These are phyloP conservation scores for Oryzaephilus surinamensis DNA, from an alignment of 1,140 invertebrate species.

Conservation along the genomic window DNA sequence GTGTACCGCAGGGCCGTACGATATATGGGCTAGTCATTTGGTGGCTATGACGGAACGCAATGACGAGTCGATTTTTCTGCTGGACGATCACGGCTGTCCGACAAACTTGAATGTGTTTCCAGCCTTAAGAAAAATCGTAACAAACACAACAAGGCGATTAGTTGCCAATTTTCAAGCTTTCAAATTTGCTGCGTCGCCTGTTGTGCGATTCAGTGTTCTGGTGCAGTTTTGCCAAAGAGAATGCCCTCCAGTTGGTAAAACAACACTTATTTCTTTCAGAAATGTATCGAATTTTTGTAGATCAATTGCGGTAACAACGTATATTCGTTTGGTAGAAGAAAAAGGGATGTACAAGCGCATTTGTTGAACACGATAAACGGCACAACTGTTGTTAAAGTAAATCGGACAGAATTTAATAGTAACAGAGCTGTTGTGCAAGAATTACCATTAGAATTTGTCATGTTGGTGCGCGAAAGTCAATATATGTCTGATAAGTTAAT, in stretches of 20 bases:
- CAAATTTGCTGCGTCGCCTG: slow-evolving; percentile 39
- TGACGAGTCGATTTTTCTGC: slow-evolving; percentile 40
- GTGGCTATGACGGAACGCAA: slow-evolving; percentile 41
- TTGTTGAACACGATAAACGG: slow-evolving; percentile 20
- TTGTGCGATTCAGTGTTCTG: slow-evolving; percentile 41
- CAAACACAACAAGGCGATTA: slow-evolving; percentile 30
- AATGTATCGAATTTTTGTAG: slow-evolving; percentile 6
- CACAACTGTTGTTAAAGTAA: slow-evolving; percentile 17
- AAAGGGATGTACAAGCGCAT: slow-evolving; percentile 11
- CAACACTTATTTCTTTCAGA: no score
- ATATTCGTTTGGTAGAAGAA: slow-evolving; percentile 13
- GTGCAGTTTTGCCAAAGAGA: slow-evolving; percentile 38
- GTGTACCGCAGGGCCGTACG: slow-evolving; percentile 24
- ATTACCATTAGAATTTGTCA: slow-evolving; percentile 38
- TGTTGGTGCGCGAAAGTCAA: slow-evolving; percentile 37
- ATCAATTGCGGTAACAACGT: slow-evolving; percentile 17
- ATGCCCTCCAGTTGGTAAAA: slow-evolving; percentile 28
- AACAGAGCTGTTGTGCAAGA: slow-evolving; percentile 21
- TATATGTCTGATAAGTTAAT: slow-evolving; percentile 35
- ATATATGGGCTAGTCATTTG: slow-evolving; percentile 45
- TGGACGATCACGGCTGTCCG: slow-evolving; percentile 52
- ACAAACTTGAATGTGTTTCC: slow-evolving; percentile 43
- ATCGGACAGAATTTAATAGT: slow-evolving; percentile 17
- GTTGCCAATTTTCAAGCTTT: slow-evolving; percentile 40
- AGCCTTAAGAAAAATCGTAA: slow-evolving; percentile 27